A percentile compares a stretch with the other conserved stretches of the same genome.
Evolutionary conservation across 2,797 vertebrate species (phyloP).

Genomic region (Esox lucius): DNA sequence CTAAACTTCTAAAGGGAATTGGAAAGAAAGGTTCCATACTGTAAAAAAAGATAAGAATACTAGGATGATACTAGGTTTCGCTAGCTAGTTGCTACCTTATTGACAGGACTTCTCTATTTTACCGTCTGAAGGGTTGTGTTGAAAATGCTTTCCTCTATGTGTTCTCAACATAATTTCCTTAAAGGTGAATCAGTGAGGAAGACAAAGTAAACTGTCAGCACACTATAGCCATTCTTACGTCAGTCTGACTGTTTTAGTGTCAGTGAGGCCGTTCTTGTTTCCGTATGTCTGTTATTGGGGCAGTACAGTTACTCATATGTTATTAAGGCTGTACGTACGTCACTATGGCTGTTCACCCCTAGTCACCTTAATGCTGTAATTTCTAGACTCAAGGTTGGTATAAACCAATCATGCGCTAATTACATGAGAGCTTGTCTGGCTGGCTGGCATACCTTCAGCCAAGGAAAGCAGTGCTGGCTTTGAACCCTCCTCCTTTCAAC

Average conservation of each 20-base stretch:
- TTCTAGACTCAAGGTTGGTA: not conserved
- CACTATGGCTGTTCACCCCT: not conserved
- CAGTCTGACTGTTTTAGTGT: not conserved
- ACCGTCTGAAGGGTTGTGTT: not conserved
- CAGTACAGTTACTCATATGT: too few relatives aligned
- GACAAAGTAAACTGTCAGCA: not conserved
- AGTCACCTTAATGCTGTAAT: not conserved
- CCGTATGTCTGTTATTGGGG: too few relatives aligned
- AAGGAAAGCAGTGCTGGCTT: conserved; percentile 11
- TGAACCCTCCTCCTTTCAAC: conserved; percentile 2
- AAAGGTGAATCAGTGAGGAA: not conserved
- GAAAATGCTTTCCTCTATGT: not conserved
- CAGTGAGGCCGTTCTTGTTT: too few relatives aligned
- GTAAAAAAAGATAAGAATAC: too few relatives aligned
- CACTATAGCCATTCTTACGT: not conserved
- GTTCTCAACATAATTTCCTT: not conserved
- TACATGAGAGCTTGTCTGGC: not conserved
- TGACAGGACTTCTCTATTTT: not conserved
- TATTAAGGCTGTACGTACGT: too few relatives aligned
- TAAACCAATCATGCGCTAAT: conserved; percentile 1
- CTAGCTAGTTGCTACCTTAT: not conserved
- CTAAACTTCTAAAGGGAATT: not conserved
- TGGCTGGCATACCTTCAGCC: not conserved
- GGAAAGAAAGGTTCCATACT: not conserved
- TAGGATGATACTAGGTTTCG: not conserved